Conservation (phyloP, 2,113 vertebrate species). For the Python bivittatus region DNA sequence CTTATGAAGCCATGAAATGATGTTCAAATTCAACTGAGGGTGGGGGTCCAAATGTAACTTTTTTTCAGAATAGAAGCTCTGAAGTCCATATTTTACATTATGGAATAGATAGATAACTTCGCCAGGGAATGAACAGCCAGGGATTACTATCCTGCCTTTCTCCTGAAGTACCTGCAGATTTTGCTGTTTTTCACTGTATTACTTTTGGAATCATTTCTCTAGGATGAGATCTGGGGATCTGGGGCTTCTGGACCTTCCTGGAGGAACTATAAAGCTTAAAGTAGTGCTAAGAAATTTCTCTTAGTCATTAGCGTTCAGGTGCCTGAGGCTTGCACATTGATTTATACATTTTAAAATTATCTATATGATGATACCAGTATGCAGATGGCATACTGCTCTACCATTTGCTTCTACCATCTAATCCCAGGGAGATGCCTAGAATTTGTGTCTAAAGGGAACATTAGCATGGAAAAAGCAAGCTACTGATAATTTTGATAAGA, state of each 20-base stretch:
- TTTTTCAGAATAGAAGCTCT: neutral
- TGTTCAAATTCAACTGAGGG: neutral
- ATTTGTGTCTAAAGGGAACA: neutral
- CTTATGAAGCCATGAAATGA: neutral
- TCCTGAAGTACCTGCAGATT: neutral
- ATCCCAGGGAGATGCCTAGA: neutral
- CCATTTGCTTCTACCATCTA: neutral
- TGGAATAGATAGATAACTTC: neutral
- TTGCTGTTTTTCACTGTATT: neutral
- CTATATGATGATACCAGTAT: neutral
- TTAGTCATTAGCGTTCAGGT: neutral
- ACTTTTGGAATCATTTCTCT: neutral
- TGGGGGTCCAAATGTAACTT: neutral
- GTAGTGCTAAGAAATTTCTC: neutral
- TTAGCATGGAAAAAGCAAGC: neutral
- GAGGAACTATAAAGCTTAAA: neutral
- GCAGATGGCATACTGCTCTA: neutral
- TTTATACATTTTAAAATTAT: neutral
- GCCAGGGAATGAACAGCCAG: neutral
- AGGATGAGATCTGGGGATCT: neutral
- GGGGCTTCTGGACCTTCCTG: neutral
- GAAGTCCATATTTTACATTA: neutral
- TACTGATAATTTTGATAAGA: neutral
- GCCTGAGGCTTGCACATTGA: neutral
- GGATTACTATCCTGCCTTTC: no score